phyloP scores from a whole-genome alignment of 2,113 vertebrate genomes.

The Boleophthalmus pectinirostris region DNA sequence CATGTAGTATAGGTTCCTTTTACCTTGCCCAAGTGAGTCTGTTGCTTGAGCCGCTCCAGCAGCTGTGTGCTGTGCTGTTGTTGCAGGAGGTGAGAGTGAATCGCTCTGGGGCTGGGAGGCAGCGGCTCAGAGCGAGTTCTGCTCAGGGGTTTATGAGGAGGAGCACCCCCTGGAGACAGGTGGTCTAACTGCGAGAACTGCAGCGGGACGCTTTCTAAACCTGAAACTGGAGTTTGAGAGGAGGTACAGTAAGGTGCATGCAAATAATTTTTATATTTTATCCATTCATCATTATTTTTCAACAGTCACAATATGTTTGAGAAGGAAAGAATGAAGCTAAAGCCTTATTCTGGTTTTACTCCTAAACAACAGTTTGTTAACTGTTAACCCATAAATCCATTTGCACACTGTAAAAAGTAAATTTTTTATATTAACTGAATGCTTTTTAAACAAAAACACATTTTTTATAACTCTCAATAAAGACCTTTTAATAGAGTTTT shows the following conservation, averaged over 20 bases:
- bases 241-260: background rate
- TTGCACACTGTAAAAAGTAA: too few species aligned
- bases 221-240: constrained; percentile 71
- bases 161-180: constrained; percentile 71
- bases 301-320: too few species aligned
- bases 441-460: too few species aligned
- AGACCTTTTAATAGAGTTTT: too few species aligned
- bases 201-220: constrained; percentile 82
- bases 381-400: too few species aligned
- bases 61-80: constrained; percentile 80
- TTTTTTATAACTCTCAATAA: too few species aligned
- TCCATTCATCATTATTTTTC: background rate
- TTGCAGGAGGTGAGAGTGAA: constrained; percentile 85
- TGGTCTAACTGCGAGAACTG: constrained; percentile 81
- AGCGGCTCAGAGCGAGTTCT: constrained; percentile 93
- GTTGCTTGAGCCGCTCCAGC: constrained; percentile 73
- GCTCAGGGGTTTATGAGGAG: constrained; percentile 87
- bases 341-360: too few species aligned
- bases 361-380: too few species aligned
- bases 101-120: constrained; percentile 82
- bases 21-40: constrained; percentile 72
- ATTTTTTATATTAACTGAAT: too few species aligned
- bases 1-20: background rate
- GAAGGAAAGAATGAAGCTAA: too few species aligned
- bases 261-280: background rate